These are phyloP conservation scores for Enteromius unitaeniatus DNA, from an alignment of 2,797 vertebrate genomes.

Conservation along the genomic window DNA sequence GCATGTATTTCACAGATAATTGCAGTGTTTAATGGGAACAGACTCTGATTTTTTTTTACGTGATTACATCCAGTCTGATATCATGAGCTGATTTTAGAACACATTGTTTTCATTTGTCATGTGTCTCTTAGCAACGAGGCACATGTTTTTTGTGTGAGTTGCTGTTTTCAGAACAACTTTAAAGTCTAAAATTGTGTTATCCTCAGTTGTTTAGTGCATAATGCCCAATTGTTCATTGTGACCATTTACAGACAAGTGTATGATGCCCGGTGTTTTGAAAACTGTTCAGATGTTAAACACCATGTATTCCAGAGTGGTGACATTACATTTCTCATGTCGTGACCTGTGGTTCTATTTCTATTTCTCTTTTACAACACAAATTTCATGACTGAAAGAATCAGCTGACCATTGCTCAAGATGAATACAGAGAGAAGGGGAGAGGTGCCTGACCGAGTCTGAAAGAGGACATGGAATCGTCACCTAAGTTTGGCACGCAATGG, in stretches of 20 bases:
- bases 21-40: background rate
- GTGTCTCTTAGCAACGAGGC: background rate
- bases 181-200: background rate
- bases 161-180: background rate
- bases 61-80: background rate
- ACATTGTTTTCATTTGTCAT: background rate
- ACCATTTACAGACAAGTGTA: background rate
- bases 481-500: background rate
- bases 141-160: background rate
- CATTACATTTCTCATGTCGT: background rate
- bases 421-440: background rate
- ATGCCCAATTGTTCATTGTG: background rate
- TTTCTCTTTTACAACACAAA: constrained; percentile 1
- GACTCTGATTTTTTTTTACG: background rate
- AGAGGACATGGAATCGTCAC: background rate
- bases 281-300: background rate
- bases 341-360: background rate
- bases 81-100: background rate
- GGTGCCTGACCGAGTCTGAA: background rate
- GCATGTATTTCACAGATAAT: background rate
- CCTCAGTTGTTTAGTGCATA: background rate
- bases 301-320: background rate
- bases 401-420: background rate
- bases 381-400: constrained; percentile 7
- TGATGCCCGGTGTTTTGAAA: background rate